A percentile compares a stretch with the other conserved stretches of the same genome.
phyloP scores from a whole-genome alignment of 2,113 vertebrate species.

The Nyctibius bracteatus region DNA sequence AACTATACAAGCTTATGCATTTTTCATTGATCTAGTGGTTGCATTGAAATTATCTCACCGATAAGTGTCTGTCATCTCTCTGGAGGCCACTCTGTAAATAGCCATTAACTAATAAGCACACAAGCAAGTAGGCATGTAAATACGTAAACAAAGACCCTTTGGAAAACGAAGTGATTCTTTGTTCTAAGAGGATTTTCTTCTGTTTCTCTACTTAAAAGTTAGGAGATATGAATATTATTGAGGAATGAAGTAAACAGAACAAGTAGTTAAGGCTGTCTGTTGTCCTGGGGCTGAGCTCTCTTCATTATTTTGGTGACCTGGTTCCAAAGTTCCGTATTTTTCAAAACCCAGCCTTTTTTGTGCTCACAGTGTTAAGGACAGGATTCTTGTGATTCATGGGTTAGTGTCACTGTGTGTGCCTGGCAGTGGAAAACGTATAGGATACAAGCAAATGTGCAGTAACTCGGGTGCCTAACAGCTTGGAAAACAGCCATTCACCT shows the following conservation, averaged over 20 bases:
- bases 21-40: background rate
- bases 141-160: background rate
- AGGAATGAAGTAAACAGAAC: background rate
- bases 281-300: background rate
- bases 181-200: background rate
- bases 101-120: background rate
- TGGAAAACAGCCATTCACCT: conserved; percentile 33
- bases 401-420: background rate
- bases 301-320: background rate
- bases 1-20: background rate
- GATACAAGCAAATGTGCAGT: background rate
- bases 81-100: background rate
- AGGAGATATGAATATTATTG: background rate
- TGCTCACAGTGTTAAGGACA: background rate
- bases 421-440: background rate
- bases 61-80: background rate
- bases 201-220: background rate
- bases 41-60: background rate
- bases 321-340: background rate
- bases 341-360: background rate
- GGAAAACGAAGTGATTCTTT: background rate
- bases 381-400: background rate
- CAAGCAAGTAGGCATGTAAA: background rate
- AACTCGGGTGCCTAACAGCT: background rate
- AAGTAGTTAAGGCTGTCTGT: background rate